Evolutionary conservation across 64 coral and sea anemone genomes (phyloP).

Genomic region (Acropora tenuis): DNA sequence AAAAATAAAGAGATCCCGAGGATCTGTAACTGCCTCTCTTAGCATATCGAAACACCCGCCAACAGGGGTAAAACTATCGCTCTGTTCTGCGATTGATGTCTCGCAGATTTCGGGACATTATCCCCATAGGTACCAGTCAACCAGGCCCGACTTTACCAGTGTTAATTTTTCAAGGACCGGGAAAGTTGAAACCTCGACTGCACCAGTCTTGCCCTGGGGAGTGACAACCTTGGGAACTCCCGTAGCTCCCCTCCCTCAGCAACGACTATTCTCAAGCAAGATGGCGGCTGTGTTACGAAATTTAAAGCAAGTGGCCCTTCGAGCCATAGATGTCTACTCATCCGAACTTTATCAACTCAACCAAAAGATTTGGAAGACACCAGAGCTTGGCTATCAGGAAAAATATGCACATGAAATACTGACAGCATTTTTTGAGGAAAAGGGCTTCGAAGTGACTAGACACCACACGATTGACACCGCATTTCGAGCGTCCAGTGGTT

Average conservation of each 20-base stretch:
- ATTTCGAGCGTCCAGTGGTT: conserved; percentile 68
- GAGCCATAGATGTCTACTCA: conserved; percentile 49
- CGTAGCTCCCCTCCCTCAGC: neutral
- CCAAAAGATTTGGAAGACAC: conserved; percentile 76
- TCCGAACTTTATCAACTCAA: conserved; percentile 68
- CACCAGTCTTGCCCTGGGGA: too few relatives aligned
- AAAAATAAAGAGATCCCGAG: neutral
- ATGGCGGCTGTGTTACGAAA: conserved; percentile 19
- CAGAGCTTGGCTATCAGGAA: conserved; percentile 75
- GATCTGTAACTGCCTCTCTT: conserved; percentile 18
- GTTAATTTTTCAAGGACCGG: too few relatives aligned
- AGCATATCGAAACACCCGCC: neutral
- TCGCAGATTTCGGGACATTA: neutral
- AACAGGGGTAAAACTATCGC: too few relatives aligned
- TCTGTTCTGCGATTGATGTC: conserved; percentile 10
- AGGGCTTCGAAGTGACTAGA: conserved; percentile 52
- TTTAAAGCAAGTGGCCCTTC: conserved; percentile 42
- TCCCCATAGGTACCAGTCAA: conserved; percentile 3
- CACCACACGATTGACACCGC: conserved; percentile 51
- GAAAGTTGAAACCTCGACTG: too few relatives aligned
- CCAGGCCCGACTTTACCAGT: too few relatives aligned
- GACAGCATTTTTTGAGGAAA: conserved; percentile 48
- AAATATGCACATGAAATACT: conserved; percentile 64
- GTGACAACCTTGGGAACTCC: too few relatives aligned
- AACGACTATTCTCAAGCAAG: neutral